Percentiles rank a stretch among this genome's conserved stretches.
Evolutionary conservation across 1,140 invertebrate species (phyloP).

Genomic region (Triops cancriformis): DNA sequence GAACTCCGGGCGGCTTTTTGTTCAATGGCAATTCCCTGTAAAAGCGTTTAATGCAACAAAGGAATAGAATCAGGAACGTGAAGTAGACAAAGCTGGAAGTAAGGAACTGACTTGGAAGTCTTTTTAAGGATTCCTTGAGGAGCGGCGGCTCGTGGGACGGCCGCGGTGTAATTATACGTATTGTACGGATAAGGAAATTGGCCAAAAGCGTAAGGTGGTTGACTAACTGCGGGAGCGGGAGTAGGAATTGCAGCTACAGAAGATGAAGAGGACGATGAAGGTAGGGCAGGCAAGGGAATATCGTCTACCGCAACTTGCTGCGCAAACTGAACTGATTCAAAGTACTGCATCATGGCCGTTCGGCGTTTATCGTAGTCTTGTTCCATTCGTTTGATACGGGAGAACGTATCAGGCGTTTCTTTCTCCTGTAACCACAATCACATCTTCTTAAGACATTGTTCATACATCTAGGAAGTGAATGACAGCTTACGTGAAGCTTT

Average conservation of each 20-base stretch:
- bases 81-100: not conserved
- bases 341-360: conserved; percentile 78
- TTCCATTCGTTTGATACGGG: conserved; percentile 81
- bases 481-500: conserved; percentile 84
- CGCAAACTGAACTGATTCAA: conserved; percentile 85
- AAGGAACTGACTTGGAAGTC: conserved; percentile 37
- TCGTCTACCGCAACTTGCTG: conserved; percentile 94
- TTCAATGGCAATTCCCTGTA: conserved; percentile 7
- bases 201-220: conserved; percentile 41
- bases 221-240: conserved; percentile 18
- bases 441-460: conserved; percentile 24
- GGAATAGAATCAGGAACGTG: not conserved
- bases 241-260: conserved; percentile 26
- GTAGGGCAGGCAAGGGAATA: conserved; percentile 72
- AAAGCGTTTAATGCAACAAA: not conserved
- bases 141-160: conserved; percentile 40
- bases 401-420: conserved; percentile 90
- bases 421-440: conserved; percentile 48
- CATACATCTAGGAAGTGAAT: conserved; percentile 33
- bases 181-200: conserved; percentile 67
- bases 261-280: conserved; percentile 34
- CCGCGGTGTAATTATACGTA: conserved; percentile 48
- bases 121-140: conserved; percentile 65
- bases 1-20: conserved; percentile 26
- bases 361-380: conserved; percentile 86